phyloP scores from a whole-genome alignment of 1,140 invertebrate genomes.

The Trichoplusia ni region DNA sequence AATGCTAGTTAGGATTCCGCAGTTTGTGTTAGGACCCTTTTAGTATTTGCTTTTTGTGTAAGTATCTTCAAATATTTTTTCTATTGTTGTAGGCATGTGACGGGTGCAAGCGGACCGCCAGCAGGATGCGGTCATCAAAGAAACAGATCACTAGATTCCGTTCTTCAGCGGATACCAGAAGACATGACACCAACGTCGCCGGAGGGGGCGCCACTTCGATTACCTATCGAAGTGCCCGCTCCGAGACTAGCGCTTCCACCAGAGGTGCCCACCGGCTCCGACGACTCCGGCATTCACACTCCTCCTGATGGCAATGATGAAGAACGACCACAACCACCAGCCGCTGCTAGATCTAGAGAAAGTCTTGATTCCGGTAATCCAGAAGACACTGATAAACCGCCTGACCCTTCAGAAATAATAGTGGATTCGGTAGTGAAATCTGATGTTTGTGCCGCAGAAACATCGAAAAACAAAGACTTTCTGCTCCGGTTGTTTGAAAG shows the following conservation, averaged over 20 bases:
- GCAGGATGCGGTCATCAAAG: slow-evolving; percentile 87
- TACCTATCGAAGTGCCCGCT: slow-evolving; percentile 88
- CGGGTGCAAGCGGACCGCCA: slow-evolving; percentile 68
- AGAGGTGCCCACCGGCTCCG: slow-evolving; percentile 89
- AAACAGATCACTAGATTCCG: slow-evolving; percentile 93
- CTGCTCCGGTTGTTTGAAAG: slow-evolving; percentile 97
- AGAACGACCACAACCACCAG: slow-evolving; percentile 62
- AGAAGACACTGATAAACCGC: slow-evolving; percentile 79
- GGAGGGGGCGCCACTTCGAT: slow-evolving; percentile 85
- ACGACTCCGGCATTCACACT: slow-evolving; percentile 92
- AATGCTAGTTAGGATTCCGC: background rate
- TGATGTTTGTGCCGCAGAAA: slow-evolving; percentile 47
- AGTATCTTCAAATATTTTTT: background rate
- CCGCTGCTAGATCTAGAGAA: slow-evolving; percentile 83
- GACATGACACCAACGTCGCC: slow-evolving; percentile 91
- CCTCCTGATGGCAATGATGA: slow-evolving; percentile 71
- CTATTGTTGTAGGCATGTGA: slow-evolving; percentile 74
- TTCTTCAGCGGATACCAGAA: slow-evolving; percentile 92
- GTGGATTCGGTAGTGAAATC: slow-evolving; percentile 45
- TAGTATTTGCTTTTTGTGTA: background rate
- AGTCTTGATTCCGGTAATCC: slow-evolving; percentile 87
- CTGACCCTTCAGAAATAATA: slow-evolving; percentile 73
- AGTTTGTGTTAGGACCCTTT: background rate
- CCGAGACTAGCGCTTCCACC: slow-evolving; percentile 91
- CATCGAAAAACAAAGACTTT: slow-evolving; percentile 78